These are phyloP conservation scores for Paracanthobrama guichenoti DNA, from an alignment of 2,113 vertebrate genomes.

Conservation along the genomic window DNA sequence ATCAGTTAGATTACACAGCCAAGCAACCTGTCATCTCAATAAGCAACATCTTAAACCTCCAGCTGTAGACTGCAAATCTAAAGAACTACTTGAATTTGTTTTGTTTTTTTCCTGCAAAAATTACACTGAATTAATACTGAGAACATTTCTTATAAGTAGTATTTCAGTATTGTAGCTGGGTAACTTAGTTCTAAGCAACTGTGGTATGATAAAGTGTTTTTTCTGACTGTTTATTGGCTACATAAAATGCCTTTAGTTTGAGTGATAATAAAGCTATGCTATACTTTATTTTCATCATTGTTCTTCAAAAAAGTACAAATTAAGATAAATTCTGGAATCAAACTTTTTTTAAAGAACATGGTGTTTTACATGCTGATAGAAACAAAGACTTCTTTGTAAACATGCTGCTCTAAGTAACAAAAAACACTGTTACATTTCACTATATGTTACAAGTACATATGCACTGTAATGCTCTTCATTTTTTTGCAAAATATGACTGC, in stretches of 20 bases:
- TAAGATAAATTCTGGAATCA: background rate
- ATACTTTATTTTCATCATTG: slow-evolving; percentile 3
- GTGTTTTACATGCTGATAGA: background rate
- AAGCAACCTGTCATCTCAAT: background rate
- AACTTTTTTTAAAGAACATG: background rate
- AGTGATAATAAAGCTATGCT: background rate
- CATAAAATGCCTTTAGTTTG: background rate
- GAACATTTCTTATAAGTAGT: background rate
- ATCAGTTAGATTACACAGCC: slow-evolving; percentile 34
- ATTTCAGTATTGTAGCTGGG: background rate
- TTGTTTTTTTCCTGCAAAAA: background rate
- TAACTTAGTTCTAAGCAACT: background rate
- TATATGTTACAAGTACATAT: background rate
- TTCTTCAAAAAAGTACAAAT: background rate
- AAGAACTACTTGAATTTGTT: background rate
- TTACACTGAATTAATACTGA: background rate
- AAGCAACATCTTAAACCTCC: background rate
- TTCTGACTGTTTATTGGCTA: background rate
- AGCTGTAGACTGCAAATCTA: slow-evolving; percentile 1
- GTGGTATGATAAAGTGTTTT: background rate
- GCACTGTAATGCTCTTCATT: background rate
- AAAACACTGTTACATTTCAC: background rate
- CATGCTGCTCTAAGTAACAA: slow-evolving; percentile 1
- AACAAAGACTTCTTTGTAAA: background rate
- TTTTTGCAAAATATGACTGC: background rate